phyloP scores from a whole-genome alignment of 1,140 invertebrate genomes.

The Panagrolaimus sp. region DNA sequence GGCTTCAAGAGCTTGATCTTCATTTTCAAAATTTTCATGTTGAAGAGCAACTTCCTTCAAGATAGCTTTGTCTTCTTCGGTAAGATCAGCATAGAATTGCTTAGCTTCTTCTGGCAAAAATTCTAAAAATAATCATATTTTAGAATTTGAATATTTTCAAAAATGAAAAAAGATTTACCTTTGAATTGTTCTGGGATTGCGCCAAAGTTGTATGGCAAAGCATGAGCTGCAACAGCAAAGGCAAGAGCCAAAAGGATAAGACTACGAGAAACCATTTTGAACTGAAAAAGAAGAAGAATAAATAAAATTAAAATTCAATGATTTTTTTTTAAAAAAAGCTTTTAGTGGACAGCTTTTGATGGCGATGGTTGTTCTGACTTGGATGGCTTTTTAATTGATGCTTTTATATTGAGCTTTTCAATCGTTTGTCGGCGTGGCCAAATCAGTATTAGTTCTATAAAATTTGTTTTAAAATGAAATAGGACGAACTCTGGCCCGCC shows the following conservation, averaged over 20 bases:
- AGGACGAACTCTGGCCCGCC: slow-evolving; percentile 13
- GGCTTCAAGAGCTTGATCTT: slow-evolving; percentile 38
- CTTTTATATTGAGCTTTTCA: slow-evolving; percentile 3
- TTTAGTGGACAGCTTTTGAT: too few relatives aligned
- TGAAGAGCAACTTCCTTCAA: slow-evolving; percentile 41
- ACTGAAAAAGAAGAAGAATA: slow-evolving; percentile 5
- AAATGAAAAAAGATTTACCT: slow-evolving; percentile 13
- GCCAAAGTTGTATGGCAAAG: slow-evolving; percentile 28
- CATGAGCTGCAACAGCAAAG: slow-evolving; percentile 15
- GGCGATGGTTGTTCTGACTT: too few relatives aligned
- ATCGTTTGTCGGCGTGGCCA: neutral
- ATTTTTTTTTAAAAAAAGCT: too few relatives aligned
- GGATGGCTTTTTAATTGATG: neutral
- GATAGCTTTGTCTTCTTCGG: slow-evolving; percentile 42
- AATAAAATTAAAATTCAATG: too few relatives aligned
- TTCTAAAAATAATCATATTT: slow-evolving; percentile 22
- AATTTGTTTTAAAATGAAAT: neutral
- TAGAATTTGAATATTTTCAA: neutral
- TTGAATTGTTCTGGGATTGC: slow-evolving; percentile 28
- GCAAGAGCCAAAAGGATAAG: neutral
- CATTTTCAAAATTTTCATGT: slow-evolving; percentile 35
- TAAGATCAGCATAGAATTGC: slow-evolving; percentile 39
- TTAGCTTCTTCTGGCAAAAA: slow-evolving; percentile 40
- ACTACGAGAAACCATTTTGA: neutral
- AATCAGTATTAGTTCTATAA: neutral